Base-by-base conservation (phyloP, 2,797 vertebrate species). In the Clamator glandarius region DNA sequence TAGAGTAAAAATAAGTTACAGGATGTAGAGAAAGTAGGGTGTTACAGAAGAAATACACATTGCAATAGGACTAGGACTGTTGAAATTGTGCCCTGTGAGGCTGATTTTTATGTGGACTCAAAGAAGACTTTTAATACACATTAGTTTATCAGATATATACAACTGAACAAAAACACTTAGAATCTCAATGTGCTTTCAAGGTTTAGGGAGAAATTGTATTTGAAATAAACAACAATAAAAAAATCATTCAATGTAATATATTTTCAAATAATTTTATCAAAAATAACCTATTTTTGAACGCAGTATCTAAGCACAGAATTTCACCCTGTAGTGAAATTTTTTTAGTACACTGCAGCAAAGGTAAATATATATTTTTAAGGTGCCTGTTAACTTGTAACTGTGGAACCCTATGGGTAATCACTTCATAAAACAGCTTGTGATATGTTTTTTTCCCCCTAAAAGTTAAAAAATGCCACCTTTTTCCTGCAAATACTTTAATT, bases 401-500 rank as follows among this genome's bases (percentile, higher is more conserved):
- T 57, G 10, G 24, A 93, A 79, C 70, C 89, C 84, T 81, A 81
- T 81, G 69, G 63, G n/a, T 89, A 94, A 91, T 89, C 44, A 64
- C 52, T 93, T 93, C 61, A 51, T 50, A 42, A 5, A 69, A 48
- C 59, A 91, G 58, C 31, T 89, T 84, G 31, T 39, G 54, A 89
- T 59, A 66, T 26, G 17, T 10, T 74, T 87, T 87, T 78, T 90
- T 48, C 10, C 15, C 52, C 44, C 81, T 58, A 61, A 26, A 81
- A 78, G 23, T 33, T 46, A 55, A 50, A 89, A 92, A 79, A 52
- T 36, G 8, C 15, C 58, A 78, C 39, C 7, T 68, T 89, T 74
- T 83, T 46, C 8, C 31, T 58, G 19, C 8, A 36, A 84, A 58
- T 13, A 2, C 16, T 87, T 94, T 82, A 69, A 76, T 87, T 55